These are phyloP conservation scores for Thaleichthys pacificus DNA, from an alignment of 2,797 vertebrate species.

Conservation along the genomic window DNA sequence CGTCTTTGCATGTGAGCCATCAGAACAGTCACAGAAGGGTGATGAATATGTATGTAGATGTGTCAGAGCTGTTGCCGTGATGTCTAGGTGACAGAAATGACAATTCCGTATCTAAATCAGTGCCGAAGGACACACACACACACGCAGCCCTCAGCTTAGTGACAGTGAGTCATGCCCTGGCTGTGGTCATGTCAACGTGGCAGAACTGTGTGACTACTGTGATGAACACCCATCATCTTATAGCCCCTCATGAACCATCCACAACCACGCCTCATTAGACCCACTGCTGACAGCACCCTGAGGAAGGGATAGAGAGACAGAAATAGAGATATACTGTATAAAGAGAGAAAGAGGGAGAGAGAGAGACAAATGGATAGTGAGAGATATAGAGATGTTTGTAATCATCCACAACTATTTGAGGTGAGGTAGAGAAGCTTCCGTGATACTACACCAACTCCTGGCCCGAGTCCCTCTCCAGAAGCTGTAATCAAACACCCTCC, in stretches of 20 bases:
- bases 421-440: neutral
- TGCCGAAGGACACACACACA: conserved; percentile 50
- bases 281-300: neutral
- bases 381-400: neutral
- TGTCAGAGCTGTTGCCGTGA: conserved; percentile 39
- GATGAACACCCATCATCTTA: too few relatives aligned
- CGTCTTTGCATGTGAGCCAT: neutral
- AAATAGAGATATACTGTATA: neutral
- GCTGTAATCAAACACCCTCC: conserved; percentile 51
- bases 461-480: conserved; percentile 59
- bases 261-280: neutral
- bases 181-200: too few relatives aligned
- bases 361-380: neutral
- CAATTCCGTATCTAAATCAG: conserved; percentile 57
- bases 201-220: too few relatives aligned
- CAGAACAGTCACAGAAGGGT: neutral
- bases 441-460: conserved; percentile 45
- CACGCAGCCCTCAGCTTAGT: neutral
- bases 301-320: neutral
- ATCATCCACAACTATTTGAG: neutral
- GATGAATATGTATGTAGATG: conserved; percentile 63
- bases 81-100: conserved; percentile 58
- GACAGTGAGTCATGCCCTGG: too few relatives aligned
- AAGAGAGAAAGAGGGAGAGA: neutral
- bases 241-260: too few relatives aligned